phyloP scores from a whole-genome alignment of 2,888 invertebrate species.

The Agrenia bidenticulata region DNA sequence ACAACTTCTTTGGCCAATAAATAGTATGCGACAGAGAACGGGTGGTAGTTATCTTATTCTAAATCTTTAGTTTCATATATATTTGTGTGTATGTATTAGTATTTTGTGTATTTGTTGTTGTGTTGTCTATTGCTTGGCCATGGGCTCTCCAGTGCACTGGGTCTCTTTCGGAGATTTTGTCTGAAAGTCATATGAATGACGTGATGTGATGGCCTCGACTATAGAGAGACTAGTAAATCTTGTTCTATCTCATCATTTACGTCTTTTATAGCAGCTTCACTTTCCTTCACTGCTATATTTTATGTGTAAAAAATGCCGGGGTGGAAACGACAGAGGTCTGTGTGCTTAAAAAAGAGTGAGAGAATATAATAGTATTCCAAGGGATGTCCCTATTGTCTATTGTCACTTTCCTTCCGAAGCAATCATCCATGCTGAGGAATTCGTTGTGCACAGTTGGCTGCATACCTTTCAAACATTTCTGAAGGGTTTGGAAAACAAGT shows the following conservation, averaged over 20 bases:
- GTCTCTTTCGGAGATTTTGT: no score
- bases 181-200: no score
- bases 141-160: no score
- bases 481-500: conserved; percentile 16
- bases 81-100: neutral
- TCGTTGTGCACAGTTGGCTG: conserved; percentile 2
- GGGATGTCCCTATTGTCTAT: no score
- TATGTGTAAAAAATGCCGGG: neutral
- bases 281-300: neutral
- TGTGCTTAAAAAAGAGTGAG: no score
- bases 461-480: conserved; percentile 21
- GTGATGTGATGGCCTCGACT: neutral
- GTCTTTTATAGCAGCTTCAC: conserved; percentile 18
- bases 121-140: neutral
- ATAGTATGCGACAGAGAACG: neutral
- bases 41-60: conserved; percentile 13
- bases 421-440: conserved; percentile 1
- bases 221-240: conserved; percentile 10
- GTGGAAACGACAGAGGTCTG: no score
- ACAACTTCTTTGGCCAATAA: conserved; percentile 14
- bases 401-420: conserved; percentile 7
- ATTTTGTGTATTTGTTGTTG: neutral
- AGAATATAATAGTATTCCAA: no score
- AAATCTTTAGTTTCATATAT: conserved; percentile 1
- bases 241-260: conserved; percentile 20